Evolutionary conservation across 2,797 vertebrate species (phyloP).

Genomic region (Phrynocephalus vlangalii): DNA sequence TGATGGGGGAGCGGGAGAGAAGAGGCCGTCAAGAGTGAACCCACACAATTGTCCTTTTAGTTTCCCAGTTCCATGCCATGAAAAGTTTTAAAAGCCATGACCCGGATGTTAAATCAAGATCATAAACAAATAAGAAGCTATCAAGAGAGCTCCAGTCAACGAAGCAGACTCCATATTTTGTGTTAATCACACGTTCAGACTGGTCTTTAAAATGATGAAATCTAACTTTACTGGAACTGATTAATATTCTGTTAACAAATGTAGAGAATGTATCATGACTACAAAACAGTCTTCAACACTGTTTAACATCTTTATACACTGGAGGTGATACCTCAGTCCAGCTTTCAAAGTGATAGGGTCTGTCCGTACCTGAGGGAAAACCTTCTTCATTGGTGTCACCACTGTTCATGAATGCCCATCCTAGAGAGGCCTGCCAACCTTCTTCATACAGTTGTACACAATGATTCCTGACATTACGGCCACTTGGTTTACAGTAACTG

Average conservation of each 20-base stretch:
- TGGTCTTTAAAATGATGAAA: background rate
- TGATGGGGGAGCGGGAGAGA: too few species aligned
- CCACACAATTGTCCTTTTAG: background rate
- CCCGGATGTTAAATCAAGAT: background rate
- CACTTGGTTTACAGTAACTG: background rate
- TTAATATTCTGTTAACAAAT: background rate
- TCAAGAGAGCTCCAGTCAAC: background rate
- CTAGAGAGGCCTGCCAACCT: background rate
- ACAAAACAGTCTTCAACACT: background rate
- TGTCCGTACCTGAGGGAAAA: background rate
- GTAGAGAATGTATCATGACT: background rate
- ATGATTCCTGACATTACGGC: too few species aligned
- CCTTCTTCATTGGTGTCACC: background rate
- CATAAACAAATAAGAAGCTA: background rate
- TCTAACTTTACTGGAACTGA: background rate
- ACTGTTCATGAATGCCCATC: background rate
- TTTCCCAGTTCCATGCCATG: background rate
- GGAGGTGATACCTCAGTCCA: background rate
- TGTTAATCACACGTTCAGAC: background rate
- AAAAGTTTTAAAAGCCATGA: background rate
- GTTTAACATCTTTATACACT: background rate
- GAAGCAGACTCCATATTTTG: background rate
- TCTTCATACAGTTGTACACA: slow-evolving; percentile 1
- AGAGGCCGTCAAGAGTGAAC: too few species aligned
- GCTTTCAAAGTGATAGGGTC: background rate